Evolutionary conservation across 2,888 invertebrate species (phyloP), one percentile per base, ranked within the genome.

Genomic region (Thereva unica): DNA sequence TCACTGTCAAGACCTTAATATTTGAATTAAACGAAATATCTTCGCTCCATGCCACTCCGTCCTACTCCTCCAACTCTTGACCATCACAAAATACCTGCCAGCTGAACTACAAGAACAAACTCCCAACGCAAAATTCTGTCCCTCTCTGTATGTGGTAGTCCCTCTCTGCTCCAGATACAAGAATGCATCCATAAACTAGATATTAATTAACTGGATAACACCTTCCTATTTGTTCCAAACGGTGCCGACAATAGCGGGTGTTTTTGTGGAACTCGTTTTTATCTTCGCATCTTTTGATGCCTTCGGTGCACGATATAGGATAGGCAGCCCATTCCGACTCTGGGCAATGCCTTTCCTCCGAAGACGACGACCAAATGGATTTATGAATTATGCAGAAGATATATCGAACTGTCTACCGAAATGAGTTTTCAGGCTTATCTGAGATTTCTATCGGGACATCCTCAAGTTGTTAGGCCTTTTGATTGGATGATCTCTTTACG

Each of bases 141-240:
- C n/a, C n/a, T 23, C 23, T 23, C 23, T 23, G 23, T 23, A 23
- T 23, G 23, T 23, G 23, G 23, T 23, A 23, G 23, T 23, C 23
- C 23, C 23, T 23, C 23, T 23, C 23, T 23, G 23, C 23, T 23
- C 23, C 23, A 23, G 23, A 23, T 23, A 23, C 23, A 23, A 23
- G 23, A 23, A 23, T 23, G 23, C 23, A 23, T 45, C 47, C 59
- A 59, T 59, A 59, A 59, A 59, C 40, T 45, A 47, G 59, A 49
- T 59, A 59, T 59, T 59, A 59, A 59, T 59, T 59, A 59, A 37
- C 23, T 49, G 59, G 9, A 59, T 59, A 49, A 59, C 59, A 59
- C 59, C 59, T 59, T 59, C 59, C 49, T 59, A 59, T 59, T 59
- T 59, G 59, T 59, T 59, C 59, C 49, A 59, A 59, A 49, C 49